These are phyloP conservation scores for Plemyria rubiginata DNA, from an alignment of 2,888 invertebrate genomes.

Conservation along the genomic window DNA sequence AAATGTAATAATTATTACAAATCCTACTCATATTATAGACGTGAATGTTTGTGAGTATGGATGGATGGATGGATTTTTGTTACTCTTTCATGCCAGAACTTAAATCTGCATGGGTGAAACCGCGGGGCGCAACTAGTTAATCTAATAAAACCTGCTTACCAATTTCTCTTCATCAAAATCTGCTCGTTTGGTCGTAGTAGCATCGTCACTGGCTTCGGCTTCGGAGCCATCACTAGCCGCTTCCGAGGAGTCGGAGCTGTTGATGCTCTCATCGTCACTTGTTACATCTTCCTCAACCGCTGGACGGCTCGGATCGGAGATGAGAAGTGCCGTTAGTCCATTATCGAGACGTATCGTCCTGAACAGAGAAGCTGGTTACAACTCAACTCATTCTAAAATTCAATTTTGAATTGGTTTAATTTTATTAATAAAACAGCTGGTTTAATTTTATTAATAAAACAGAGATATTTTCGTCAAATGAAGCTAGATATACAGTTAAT, in stretches of 20 bases:
- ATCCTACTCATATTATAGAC: too few species aligned
- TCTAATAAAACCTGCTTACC: slow-evolving; percentile 64
- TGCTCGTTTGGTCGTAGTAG: slow-evolving; percentile 57
- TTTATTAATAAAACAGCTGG: too few species aligned
- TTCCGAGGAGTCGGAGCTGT: slow-evolving; percentile 59
- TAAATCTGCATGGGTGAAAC: too few species aligned
- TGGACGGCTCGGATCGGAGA: slow-evolving; percentile 86
- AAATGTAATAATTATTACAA: too few species aligned
- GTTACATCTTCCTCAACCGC: slow-evolving; percentile 54
- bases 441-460: too few species aligned
- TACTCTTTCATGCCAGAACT: too few species aligned
- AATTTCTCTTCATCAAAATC: slow-evolving; percentile 78
- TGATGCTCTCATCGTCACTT: slow-evolving; percentile 68
- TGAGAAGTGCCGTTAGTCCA: slow-evolving; percentile 89
- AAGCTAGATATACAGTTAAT: background rate
- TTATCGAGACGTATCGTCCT: slow-evolving; percentile 82
- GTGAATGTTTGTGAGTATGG: too few species aligned
- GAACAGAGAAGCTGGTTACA: slow-evolving; percentile 1
- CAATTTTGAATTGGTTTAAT: too few species aligned
- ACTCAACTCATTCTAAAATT: background rate
- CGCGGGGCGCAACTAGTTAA: too few species aligned
- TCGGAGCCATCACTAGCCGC: slow-evolving; percentile 77
- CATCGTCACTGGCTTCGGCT: slow-evolving; percentile 66
- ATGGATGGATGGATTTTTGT: too few species aligned
- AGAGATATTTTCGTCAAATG: too few species aligned